These are phyloP conservation scores for Empis livida DNA, from an alignment of 2,888 invertebrate genomes.

Conservation along the genomic window DNA sequence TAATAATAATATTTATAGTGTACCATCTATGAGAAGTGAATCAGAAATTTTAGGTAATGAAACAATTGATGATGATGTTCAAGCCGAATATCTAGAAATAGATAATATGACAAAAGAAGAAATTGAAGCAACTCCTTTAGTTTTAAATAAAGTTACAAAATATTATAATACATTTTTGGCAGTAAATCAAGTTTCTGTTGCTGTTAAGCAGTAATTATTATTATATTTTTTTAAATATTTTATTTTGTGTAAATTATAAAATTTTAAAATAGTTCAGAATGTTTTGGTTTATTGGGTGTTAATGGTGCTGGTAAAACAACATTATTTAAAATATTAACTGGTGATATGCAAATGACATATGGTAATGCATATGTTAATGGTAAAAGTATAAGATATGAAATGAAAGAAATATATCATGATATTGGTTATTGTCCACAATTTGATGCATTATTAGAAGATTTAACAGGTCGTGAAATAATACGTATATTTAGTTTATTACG, in stretches of 20 bases:
- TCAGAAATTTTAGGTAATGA: slow-evolving; percentile 15
- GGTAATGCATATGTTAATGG: slow-evolving; percentile 59
- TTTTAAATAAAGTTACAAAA: slow-evolving; percentile 56
- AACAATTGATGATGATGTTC: slow-evolving; percentile 38
- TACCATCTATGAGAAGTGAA: slow-evolving; percentile 21
- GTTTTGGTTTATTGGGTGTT: slow-evolving; percentile 70
- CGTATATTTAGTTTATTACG: slow-evolving; percentile 50
- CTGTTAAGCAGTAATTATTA: slow-evolving; percentile 27
- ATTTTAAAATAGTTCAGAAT: slow-evolving; percentile 45
- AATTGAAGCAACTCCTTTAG: slow-evolving; percentile 39
- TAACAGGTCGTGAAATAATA: slow-evolving; percentile 57
- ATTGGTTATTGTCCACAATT: slow-evolving; percentile 67
- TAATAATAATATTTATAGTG: slow-evolving; percentile 16
- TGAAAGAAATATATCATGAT: slow-evolving; percentile 45
- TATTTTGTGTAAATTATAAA: too few relatives aligned
- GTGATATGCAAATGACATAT: slow-evolving; percentile 56
- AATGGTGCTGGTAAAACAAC: slow-evolving; percentile 83
- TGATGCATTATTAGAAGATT: slow-evolving; percentile 55
- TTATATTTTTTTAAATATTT: neutral
- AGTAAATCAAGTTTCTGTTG: slow-evolving; percentile 60
- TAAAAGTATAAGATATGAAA: slow-evolving; percentile 38
- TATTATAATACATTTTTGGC: slow-evolving; percentile 61
- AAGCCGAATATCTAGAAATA: slow-evolving; percentile 40
- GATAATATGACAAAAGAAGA: slow-evolving; percentile 29
- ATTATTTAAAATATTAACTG: slow-evolving; percentile 84